phyloP scores from a whole-genome alignment of 1,140 invertebrate species.

The Melanaphis sacchari region DNA sequence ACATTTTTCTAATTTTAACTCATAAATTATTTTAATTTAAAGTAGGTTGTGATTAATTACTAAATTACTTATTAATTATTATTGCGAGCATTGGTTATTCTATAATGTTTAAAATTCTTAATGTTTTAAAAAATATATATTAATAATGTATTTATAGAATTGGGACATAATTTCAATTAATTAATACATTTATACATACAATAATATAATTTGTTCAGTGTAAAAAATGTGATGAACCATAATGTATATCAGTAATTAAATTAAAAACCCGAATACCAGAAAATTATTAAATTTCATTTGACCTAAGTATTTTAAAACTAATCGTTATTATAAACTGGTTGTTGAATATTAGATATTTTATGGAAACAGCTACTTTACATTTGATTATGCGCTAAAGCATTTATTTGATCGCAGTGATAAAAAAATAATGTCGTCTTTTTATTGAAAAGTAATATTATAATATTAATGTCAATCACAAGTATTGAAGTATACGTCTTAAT shows the following conservation, averaged over 20 bases:
- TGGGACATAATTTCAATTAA: not conserved
- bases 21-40: no score
- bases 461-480: not conserved
- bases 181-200: not conserved
- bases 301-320: not conserved
- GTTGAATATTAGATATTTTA: not conserved
- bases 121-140: no score
- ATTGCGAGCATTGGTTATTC: no score
- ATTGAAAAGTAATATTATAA: not conserved
- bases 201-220: not conserved
- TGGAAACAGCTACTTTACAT: not conserved
- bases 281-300: not conserved
- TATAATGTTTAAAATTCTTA: no score
- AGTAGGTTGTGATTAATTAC: no score
- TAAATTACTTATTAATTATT: no score
- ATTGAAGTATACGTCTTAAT: no score
- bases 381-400: not conserved
- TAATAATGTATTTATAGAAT: no score
- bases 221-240: not conserved
- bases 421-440: not conserved
- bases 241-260: not conserved
- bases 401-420: not conserved
- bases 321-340: not conserved
- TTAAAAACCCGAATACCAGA: not conserved
- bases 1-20: no score